Conservation (phyloP, 2,797 vertebrate genomes). For the Fringilla coelebs region DNA sequence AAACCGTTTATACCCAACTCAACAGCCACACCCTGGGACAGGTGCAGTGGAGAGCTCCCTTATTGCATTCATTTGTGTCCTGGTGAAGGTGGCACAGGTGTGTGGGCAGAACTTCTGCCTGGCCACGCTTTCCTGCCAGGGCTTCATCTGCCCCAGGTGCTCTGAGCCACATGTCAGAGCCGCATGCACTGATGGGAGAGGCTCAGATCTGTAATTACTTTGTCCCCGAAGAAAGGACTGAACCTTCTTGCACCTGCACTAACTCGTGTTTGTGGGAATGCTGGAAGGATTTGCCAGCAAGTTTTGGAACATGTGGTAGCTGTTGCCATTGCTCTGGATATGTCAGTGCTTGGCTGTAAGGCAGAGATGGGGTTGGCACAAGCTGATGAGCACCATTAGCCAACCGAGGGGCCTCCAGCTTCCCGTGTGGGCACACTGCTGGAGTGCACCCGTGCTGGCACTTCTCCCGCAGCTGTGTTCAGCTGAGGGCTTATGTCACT, state of each 20-base stretch:
- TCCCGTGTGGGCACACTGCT: neutral
- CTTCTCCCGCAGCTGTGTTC: slow-evolving; percentile 40
- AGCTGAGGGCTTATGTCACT: slow-evolving; percentile 61
- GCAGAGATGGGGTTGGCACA: neutral
- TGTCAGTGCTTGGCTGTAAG: neutral
- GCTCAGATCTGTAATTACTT: neutral
- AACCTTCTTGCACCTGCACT: neutral
- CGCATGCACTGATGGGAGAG: neutral
- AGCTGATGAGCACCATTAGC: neutral
- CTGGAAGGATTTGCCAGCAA: neutral
- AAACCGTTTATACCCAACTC: neutral
- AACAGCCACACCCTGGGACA: neutral
- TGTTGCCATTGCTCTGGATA: neutral
- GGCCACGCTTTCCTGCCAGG: neutral
- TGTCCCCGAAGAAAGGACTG: neutral
- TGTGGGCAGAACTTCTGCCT: neutral
- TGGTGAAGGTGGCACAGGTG: neutral
- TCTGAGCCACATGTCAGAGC: neutral
- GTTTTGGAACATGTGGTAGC: neutral
- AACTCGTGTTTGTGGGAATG: neutral
- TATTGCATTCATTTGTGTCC: neutral
- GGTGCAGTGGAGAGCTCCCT: neutral
- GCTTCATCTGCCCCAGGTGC: neutral
- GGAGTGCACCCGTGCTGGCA: slow-evolving; percentile 41
- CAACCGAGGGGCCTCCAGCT: neutral